Evolutionary conservation across 2,797 vertebrate genomes (phyloP).

Genomic region (Enteromius afrohamiltoni): DNA sequence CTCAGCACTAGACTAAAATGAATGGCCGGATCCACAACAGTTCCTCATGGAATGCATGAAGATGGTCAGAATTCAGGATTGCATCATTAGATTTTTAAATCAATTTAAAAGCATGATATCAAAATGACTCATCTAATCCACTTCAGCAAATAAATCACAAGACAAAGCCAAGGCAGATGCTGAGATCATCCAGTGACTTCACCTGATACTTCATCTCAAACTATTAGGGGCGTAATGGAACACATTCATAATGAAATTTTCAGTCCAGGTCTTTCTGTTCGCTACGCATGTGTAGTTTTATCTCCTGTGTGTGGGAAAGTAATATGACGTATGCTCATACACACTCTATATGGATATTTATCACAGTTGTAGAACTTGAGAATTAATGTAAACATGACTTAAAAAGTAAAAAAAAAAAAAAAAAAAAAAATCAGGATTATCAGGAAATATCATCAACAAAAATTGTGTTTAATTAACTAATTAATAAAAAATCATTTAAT

Average conservation of each 20-base stretch:
- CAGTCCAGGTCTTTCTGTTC: background rate
- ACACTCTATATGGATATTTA: too few species aligned
- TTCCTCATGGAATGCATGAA: background rate
- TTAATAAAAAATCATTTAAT: too few species aligned
- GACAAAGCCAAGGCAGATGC: background rate
- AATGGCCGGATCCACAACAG: background rate
- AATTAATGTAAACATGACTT: background rate
- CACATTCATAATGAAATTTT: background rate
- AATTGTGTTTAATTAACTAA: background rate
- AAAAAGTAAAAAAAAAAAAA: too few species aligned
- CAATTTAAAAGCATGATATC: background rate
- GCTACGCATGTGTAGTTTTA: background rate
- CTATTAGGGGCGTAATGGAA: background rate
- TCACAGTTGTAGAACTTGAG: background rate
- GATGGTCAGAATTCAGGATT: background rate
- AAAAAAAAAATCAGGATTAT: too few species aligned
- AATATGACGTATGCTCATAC: background rate
- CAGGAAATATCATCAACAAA: background rate
- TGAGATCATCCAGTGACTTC: conserved; percentile 31
- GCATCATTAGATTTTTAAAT: background rate
- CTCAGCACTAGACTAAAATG: background rate
- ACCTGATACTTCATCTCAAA: background rate
- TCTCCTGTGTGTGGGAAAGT: background rate
- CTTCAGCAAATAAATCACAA: background rate
- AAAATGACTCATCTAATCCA: conserved; percentile 10